A percentile compares a stretch with the other conserved stretches of the same genome.
These are phyloP conservation scores for Leptarthrus brevirostris DNA, from an alignment of 2,888 invertebrate genomes.

Conservation along the genomic window DNA sequence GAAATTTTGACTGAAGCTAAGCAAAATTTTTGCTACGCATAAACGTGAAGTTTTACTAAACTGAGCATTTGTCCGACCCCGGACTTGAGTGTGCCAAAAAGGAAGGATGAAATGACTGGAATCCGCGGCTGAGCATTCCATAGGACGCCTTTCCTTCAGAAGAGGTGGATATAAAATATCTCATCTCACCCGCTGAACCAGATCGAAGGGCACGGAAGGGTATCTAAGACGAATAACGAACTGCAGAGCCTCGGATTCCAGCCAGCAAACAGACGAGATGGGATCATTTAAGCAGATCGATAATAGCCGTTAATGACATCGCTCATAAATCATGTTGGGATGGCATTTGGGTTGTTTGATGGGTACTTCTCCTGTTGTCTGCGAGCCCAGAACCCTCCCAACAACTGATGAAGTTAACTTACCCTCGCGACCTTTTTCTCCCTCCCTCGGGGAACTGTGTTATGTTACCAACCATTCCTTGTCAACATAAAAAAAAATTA, in stretches of 20 bases:
- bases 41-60: neutral
- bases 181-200: constrained; percentile 1
- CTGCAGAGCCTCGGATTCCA: constrained; percentile 16
- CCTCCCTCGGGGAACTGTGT: constrained; percentile 13
- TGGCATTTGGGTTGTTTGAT: constrained; percentile 48
- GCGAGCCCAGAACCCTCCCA: constrained; percentile 10
- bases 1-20: constrained; percentile 23
- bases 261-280: constrained; percentile 27
- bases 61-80: neutral
- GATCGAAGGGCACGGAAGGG: neutral
- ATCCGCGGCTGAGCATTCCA: constrained; percentile 30
- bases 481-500: constrained; percentile 35
- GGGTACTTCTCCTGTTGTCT: constrained; percentile 19
- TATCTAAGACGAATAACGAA: neutral
- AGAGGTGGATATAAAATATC: constrained; percentile 26
- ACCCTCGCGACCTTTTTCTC: constrained; percentile 26
- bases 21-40: constrained; percentile 8
- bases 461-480: constrained; percentile 23
- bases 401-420: constrained; percentile 43
- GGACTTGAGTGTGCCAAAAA: neutral
- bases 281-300: constrained; percentile 49
- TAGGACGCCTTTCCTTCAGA: constrained; percentile 13
- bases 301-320: constrained; percentile 51
- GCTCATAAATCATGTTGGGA: constrained; percentile 50
- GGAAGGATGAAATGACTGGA: neutral